Conservation (phyloP, 2,888 invertebrate species). For the Pseudoips prasinana region DNA sequence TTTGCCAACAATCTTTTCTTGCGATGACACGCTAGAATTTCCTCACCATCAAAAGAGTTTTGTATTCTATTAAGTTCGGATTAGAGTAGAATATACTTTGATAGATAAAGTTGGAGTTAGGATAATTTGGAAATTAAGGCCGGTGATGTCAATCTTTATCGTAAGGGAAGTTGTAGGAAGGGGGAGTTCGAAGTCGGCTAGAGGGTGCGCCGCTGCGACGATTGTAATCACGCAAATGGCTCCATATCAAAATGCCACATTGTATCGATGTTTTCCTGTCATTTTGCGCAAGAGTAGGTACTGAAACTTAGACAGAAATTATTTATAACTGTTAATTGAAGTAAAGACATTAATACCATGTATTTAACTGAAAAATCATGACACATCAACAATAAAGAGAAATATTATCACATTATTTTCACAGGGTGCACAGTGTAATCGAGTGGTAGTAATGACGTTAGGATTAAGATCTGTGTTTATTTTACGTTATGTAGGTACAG, state of each 20-base stretch:
- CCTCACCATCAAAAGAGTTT: conserved; percentile 33
- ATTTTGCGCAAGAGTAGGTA: conserved; percentile 52
- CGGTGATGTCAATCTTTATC: conserved; percentile 79
- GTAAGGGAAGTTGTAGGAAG: conserved; percentile 73
- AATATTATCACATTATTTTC: conserved; percentile 7
- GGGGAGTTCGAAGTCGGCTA: conserved; percentile 51
- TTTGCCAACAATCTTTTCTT: conserved; percentile 78
- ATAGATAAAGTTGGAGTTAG: conserved; percentile 49
- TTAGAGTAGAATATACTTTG: conserved; percentile 53
- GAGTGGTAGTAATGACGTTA: conserved; percentile 3
- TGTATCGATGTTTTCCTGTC: conserved; percentile 67
- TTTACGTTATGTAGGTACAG: too few species aligned
- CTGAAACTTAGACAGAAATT: conserved; percentile 41
- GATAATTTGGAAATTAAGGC: conserved; percentile 72
- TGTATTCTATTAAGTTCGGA: conserved; percentile 40
- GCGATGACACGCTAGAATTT: conserved; percentile 74
- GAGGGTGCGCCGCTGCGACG: conserved; percentile 77
- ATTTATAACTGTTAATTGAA: too few species aligned
- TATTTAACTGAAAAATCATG: too few species aligned
- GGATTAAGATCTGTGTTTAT: too few species aligned
- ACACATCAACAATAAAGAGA: conserved; percentile 15
- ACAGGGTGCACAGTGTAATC: conserved; percentile 3
- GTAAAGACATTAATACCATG: too few species aligned
- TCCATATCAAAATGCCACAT: conserved; percentile 78
- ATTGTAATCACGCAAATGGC: conserved; percentile 81